Base-by-base conservation (phyloP, 2,888 invertebrate species). In the Agrotis clavis region DNA sequence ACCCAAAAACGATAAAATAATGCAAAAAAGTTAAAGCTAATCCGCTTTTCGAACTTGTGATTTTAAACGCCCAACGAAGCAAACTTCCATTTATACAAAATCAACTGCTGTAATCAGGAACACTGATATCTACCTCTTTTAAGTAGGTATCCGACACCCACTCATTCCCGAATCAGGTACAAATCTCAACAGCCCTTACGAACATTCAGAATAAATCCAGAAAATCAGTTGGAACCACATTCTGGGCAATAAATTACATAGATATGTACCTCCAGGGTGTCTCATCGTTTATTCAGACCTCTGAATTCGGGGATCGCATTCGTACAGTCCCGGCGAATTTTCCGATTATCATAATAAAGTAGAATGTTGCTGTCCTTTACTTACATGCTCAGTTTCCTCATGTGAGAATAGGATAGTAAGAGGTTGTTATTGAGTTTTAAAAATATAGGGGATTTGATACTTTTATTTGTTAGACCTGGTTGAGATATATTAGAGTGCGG, bases 281-380 rank as follows among this genome's bases (percentile, higher is more conserved):
- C 90, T 92, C 91, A 94, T 94, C 91, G 90, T 88, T 94, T 93
- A 94, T 94, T 94, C 94, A 94, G 86, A 84, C 79, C 81, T 74
- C 87, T 79, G 89, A 88, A 91, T 91, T 90, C 89, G 84, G 86
- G 86, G 72, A 85, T 82, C 79, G 82, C 87, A 83, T 87, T 88
- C 89, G 86, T 90, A 87, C 91, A 90, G 91, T 92, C 92, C 91
- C 91, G 91, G 90, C 88, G 90, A 93, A 94, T 93, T 91, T 92
- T 90, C 90, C 90, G 93, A 94, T 94, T 94, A 94, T 94, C 93
- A 94, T 94, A 94, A 94, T 94, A 93, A 91, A 94, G 93, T 92
- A 92, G 92, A 80, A 35, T 67, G 53, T n/a, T 18, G 45, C 81
- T 76, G 70, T 93, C 92, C 74, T 83, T 84, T 73, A 92, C 80